Percentiles rank a stretch among this genome's conserved stretches.
These are phyloP conservation scores for Portunus trituberculatus DNA, from an alignment of 1,140 invertebrate species.

Conservation along the genomic window DNA sequence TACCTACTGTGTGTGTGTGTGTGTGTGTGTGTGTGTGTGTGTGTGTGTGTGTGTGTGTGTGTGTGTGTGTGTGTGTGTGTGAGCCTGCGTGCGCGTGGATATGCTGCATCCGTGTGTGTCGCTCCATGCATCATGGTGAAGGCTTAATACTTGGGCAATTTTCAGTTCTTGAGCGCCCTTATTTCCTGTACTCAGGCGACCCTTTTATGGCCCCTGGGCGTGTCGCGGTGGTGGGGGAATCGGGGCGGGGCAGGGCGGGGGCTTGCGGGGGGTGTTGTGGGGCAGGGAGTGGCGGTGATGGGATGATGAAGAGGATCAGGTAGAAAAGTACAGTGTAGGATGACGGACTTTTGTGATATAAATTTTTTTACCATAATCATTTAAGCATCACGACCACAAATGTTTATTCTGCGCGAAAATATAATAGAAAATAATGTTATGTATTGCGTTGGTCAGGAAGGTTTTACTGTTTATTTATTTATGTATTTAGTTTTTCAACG, in stretches of 20 bases:
- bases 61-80: neutral
- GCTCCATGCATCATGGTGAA: slow-evolving; percentile 37
- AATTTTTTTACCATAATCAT: neutral
- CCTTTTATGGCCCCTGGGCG: neutral
- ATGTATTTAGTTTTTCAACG: neutral
- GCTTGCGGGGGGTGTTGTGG: neutral
- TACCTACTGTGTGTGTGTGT: neutral
- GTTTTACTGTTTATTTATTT: neutral
- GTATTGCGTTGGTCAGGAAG: neutral
- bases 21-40: slow-evolving; percentile 20
- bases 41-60: slow-evolving; percentile 20
- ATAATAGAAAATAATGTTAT: neutral
- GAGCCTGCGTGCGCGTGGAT: no score
- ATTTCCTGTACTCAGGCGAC: neutral
- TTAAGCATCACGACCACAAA: neutral
- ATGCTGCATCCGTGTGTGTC: neutral
- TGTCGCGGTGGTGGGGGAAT: neutral
- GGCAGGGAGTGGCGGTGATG: neutral
- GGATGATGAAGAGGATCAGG: no score
- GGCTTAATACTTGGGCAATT: slow-evolving; percentile 48
- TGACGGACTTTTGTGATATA: neutral
- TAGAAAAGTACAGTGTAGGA: no score
- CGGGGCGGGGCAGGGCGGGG: neutral
- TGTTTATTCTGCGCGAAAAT: neutral
- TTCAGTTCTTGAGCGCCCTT: slow-evolving; percentile 56